A percentile compares a stretch with the other conserved stretches of the same genome.
Evolutionary conservation across 2,797 vertebrate species (phyloP).

Genomic region (Ambastaia sidthimunki): DNA sequence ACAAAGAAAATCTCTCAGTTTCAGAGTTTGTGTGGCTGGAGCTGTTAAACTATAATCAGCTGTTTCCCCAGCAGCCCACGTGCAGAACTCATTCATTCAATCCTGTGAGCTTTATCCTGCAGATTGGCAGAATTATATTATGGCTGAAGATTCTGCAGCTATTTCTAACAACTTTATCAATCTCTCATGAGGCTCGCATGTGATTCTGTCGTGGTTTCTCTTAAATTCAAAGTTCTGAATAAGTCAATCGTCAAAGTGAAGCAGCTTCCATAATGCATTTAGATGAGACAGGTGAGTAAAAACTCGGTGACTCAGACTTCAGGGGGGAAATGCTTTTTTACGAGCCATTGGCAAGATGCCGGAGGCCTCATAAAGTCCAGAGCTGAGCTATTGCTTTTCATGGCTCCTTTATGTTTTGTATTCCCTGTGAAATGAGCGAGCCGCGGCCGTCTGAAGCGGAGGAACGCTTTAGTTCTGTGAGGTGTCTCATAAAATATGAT

Average conservation of each 20-base stretch:
- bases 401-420: constrained; percentile 41
- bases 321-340: constrained; percentile 23
- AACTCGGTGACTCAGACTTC: constrained; percentile 30
- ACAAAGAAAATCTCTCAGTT: not conserved
- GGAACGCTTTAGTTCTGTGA: constrained; percentile 49
- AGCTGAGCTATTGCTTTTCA: constrained; percentile 45
- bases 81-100: constrained; percentile 27
- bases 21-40: constrained; percentile 1
- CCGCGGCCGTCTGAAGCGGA: constrained; percentile 14
- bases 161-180: constrained; percentile 38
- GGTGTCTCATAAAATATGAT: constrained; percentile 53
- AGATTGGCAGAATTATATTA: constrained; percentile 6
- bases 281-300: constrained; percentile 41
- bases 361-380: constrained; percentile 23
- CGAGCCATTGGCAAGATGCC: constrained; percentile 26
- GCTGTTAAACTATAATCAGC: constrained; percentile 5
- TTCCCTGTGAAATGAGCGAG: constrained; percentile 41
- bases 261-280: constrained; percentile 1
- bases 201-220: constrained; percentile 12
- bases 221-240: not conserved
- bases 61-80: not conserved
- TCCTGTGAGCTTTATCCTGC: constrained; percentile 22
- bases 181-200: constrained; percentile 12
- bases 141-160: constrained; percentile 18
- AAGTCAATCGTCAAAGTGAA: constrained; percentile 1